Evolutionary conservation across 2,113 vertebrate genomes (phyloP), one percentile per base, ranked within the genome.

Genomic region (Aythya baeri): DNA sequence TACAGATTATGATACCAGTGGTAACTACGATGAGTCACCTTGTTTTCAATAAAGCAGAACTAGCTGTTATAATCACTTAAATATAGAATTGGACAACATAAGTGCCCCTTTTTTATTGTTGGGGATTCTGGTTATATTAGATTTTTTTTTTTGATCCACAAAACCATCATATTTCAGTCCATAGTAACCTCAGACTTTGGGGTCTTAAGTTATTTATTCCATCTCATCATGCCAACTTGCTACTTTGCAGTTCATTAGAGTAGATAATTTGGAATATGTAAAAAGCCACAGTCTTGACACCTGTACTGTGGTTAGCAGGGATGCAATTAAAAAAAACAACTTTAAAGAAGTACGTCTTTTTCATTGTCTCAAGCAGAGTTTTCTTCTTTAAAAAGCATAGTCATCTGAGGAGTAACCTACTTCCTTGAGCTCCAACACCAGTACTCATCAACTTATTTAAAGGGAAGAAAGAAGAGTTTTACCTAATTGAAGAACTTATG

Each of bases 1-100:
- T 67, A 96, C 59, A 84, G 71, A 95, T 96, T 93, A 91, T 95
- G 86, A 91, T 63, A 97, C 83, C 55, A 96, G 76, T 88, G 73
- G 75, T 94, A 97, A 88, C 80, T 55, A 88, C 0, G 76, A 91
- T 85, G 95, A 82, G 72, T 88, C 95, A 91, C 36, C 52, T 92
- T 81, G 92, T 81, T 93, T 96, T 86, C 70, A 91, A 26, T 95
- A 5, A 89, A 95, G 76, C 20, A 85, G 62, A 97, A 95, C 21
- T 49, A 72, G 88, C 67, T 92, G 55, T 81, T 95, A 89, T 43
- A 78, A 78, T 78, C 54, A 89, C 65, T 81, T 93, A 81, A 93
- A 85, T 59, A 78, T 7, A 83, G 32, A 92, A 82, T 22, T 65
- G 44, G 71, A 79, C 71, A 85, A 76, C 54, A 54, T 7, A 73